Evolutionary conservation across 1,140 invertebrate genomes (phyloP), one percentile per base, ranked within the genome.

Genomic region (Rhopalosiphum padi): DNA sequence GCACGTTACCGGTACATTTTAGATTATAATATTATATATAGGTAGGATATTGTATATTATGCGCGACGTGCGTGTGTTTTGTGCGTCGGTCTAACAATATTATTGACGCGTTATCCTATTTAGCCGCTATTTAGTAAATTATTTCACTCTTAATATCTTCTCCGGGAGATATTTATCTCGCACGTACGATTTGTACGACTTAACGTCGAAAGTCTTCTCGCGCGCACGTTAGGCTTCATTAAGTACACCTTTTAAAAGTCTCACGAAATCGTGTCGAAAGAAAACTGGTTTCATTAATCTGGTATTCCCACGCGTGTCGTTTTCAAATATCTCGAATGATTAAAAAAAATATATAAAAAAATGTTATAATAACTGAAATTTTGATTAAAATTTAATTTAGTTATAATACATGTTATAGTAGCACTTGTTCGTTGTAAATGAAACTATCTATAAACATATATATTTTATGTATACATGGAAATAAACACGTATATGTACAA

Each of bases 211-310:
- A 90, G 89, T 68, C 89, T 90, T 90, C 88, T 60, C 22, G n/a
- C n/a, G 88, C 86, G n/a, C 88, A 8, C 35, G 53, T 88, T 88
- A 48, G 88, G 35, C 88, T 89, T 89, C 88, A 89, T 89, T 55
- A 89, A 89, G 88, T 89, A 55, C 51, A 55, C 51, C n/a, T 48
- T 60, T 43, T 43, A 68, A 89, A 60, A 90, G 55, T 90, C 53
- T 90, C 55, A 90, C 55, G 89, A 90, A 90, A 25, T 90, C 89
- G 55, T 90, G 89, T 90, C 37, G 35, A 18, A 68, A 35, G 25
- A 88, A 88, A 90, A 90, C 89, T 43, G 55, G 89, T 90, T 90
- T 68, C 55, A 68, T 68, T 68, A 90, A 90, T 68, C 55, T 90
- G 37, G 53, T 60, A 68, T 90, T 90, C 89, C 89, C 89, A 90